These are phyloP conservation scores for Spilarctia lutea DNA, from an alignment of 2,888 invertebrate species.

Conservation along the genomic window DNA sequence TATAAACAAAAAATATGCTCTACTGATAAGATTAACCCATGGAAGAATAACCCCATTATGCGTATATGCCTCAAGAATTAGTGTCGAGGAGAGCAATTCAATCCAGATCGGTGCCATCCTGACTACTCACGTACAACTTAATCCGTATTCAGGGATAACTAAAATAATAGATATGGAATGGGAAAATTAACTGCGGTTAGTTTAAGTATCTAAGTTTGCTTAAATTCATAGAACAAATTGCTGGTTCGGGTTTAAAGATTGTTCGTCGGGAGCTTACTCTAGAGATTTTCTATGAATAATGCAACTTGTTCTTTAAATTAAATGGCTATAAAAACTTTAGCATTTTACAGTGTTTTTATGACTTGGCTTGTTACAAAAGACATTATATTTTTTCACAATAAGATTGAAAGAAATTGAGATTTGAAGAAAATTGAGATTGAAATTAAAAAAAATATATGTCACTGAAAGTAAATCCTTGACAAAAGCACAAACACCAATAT, in stretches of 20 bases:
- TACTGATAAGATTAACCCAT: not conserved
- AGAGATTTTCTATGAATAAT: constrained; percentile 36
- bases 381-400: not conserved
- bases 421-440: too few species aligned
- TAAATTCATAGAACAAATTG: constrained; percentile 29
- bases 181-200: constrained; percentile 26
- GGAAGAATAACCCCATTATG: not conserved
- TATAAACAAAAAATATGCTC: not conserved
- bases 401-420: too few species aligned
- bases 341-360: not conserved
- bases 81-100: constrained; percentile 26
- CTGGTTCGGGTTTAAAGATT: constrained; percentile 29
- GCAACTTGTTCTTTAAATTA: constrained; percentile 32
- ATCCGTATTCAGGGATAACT: constrained; percentile 30
- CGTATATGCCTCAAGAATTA: constrained; percentile 8
- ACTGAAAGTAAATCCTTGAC: not conserved
- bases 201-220: constrained; percentile 31
- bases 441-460: not conserved
- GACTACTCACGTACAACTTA: constrained; percentile 30
- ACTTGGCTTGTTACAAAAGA: not conserved
- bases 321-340: constrained; percentile 23
- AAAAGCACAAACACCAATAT: not conserved
- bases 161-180: constrained; percentile 26
- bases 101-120: constrained; percentile 22
- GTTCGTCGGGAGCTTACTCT: constrained; percentile 21